Conservation (phyloP, 2,797 vertebrate species). For the Phrynocephalus forsythii region DNA sequence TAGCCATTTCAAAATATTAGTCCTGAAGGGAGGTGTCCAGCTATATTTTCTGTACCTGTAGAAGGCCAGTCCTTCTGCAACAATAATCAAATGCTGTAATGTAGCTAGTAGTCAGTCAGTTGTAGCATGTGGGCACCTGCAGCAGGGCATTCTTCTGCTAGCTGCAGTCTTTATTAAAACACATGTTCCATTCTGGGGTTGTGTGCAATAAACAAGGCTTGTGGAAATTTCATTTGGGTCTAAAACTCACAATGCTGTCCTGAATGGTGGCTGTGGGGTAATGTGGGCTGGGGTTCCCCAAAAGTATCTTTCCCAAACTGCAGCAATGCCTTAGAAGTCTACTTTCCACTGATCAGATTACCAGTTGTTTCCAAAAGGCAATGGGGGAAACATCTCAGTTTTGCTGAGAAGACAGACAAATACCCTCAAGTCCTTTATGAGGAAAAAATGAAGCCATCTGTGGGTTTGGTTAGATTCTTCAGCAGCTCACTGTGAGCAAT, state of each 20-base stretch:
- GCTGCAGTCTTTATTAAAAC: background rate
- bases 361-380: background rate
- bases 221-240: too few species aligned
- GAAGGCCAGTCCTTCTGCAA: too few species aligned
- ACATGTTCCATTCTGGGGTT: background rate
- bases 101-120: background rate
- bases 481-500: background rate
- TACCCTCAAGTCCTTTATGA: too few species aligned
- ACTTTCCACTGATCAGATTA: background rate
- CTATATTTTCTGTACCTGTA: background rate
- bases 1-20: slow-evolving; percentile 11
- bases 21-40: background rate
- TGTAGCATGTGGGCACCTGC: background rate
- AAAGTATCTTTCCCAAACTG: too few species aligned
- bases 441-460: too few species aligned
- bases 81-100: too few species aligned
- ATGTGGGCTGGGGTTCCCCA: too few species aligned
- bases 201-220: background rate
- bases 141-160: too few species aligned
- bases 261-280: too few species aligned
- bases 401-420: too few species aligned
- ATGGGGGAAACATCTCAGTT: background rate
- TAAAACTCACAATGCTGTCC: too few species aligned
- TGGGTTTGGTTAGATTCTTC: background rate
- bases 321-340: too few species aligned